phyloP scores from a whole-genome alignment of 2,797 vertebrate species.

The Intellagama lesueurii region DNA sequence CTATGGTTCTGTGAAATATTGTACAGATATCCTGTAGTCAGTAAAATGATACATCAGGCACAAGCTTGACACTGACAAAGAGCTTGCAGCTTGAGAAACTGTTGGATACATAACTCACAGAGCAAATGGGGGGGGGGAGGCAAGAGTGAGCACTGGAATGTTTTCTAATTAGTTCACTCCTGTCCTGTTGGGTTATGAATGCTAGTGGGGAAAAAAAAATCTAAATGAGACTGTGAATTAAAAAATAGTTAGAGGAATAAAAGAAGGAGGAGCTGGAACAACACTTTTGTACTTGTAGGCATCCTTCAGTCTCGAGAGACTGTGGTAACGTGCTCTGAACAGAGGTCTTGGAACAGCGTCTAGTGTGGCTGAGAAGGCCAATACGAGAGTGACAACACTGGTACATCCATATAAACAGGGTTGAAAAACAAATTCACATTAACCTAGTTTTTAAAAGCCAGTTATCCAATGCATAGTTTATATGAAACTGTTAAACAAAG shows the following conservation, averaged over 20 bases:
- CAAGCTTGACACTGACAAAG: conserved; percentile 5
- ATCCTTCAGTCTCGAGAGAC: no score
- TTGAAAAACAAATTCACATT: no score
- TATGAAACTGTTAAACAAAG: no score
- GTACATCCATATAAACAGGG: not conserved
- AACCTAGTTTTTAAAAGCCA: no score
- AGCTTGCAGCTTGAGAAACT: not conserved
- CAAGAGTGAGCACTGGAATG: not conserved
- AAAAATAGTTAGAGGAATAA: conserved; percentile 30
- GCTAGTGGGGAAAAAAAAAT: not conserved
- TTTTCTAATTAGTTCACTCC: conserved; percentile 26
- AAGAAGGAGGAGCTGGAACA: not conserved
- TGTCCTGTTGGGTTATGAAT: not conserved
- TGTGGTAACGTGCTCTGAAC: no score
- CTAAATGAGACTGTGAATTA: not conserved
- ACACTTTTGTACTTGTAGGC: not conserved
- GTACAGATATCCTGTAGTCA: not conserved
- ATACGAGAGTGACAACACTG: not conserved
- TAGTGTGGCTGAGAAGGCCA: no score
- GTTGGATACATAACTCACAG: conserved; percentile 23
- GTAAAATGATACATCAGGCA: conserved; percentile 6
- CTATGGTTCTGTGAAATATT: not conserved
- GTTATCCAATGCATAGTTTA: no score
- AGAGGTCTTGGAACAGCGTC: no score
- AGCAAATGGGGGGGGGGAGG: not conserved